phyloP scores from a whole-genome alignment of 2,888 invertebrate species.

The Tolmerus cingulatus region DNA sequence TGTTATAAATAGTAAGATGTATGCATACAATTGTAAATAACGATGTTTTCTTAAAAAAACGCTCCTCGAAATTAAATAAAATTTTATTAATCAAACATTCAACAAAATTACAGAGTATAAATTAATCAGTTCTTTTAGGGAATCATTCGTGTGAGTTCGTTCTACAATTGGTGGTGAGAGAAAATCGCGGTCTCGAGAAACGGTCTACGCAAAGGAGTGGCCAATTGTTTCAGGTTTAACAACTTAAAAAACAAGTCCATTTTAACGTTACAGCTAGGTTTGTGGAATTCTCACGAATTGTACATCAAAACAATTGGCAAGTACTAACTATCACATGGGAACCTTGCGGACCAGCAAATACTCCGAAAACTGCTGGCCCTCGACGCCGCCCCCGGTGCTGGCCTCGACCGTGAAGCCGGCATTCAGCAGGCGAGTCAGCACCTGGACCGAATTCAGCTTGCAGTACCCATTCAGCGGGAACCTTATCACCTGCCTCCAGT shows the following conservation, averaged over 20 bases:
- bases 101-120: constrained; percentile 48
- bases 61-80: constrained; percentile 36
- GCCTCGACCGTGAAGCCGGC: constrained; percentile 81
- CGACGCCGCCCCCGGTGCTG: constrained; percentile 86
- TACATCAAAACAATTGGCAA: constrained; percentile 26
- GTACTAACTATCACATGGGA: constrained; percentile 62
- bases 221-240: constrained; percentile 18
- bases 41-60: background rate
- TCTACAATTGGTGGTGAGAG: background rate
- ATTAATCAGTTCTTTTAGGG: constrained; percentile 48
- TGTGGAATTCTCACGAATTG: background rate
- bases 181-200: background rate
- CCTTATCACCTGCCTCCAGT: constrained; percentile 82
- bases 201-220: background rate
- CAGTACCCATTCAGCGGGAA: constrained; percentile 89
- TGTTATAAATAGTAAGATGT: too few relatives aligned
- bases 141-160: background rate
- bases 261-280: constrained; percentile 14
- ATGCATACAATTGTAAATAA: too few relatives aligned
- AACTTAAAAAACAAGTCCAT: constrained; percentile 8
- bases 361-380: constrained; percentile 89
- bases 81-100: constrained; percentile 46
- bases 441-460: constrained; percentile 89
- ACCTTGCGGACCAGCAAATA: constrained; percentile 77
- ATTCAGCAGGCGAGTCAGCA: constrained; percentile 81